phyloP scores from a whole-genome alignment of 2,113 vertebrate species.

The Crotalus tigris region DNA sequence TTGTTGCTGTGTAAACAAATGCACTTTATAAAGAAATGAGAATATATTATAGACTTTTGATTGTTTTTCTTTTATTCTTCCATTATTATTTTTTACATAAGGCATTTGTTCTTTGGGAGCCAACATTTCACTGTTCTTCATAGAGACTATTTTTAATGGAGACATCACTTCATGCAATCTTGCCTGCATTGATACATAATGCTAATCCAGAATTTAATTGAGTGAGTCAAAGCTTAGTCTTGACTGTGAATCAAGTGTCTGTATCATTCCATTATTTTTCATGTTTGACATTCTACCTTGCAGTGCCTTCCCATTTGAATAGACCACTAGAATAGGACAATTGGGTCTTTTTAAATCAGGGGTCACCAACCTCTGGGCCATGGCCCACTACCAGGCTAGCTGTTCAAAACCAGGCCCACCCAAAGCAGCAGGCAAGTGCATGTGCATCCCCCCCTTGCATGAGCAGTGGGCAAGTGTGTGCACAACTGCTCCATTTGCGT shows the following conservation, averaged over 20 bases:
- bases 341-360: not conserved
- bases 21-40: not conserved
- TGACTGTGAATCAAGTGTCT: not conserved
- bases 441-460: not conserved
- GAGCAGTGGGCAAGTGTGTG: not conserved
- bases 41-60: not conserved
- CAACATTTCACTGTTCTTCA: not conserved
- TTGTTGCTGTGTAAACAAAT: not conserved
- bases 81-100: not conserved
- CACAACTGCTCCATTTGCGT: not conserved
- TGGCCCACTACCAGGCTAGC: not conserved
- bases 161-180: not conserved
- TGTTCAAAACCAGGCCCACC: not conserved
- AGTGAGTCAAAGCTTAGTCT: not conserved
- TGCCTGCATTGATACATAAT: not conserved
- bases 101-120: not conserved
- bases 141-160: not conserved
- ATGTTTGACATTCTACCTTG: not conserved
- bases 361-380: not conserved
- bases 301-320: not conserved
- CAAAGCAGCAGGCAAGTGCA: not conserved
- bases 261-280: not conserved
- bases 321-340: not conserved
- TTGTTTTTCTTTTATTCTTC: not conserved
- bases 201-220: not conserved